These are phyloP conservation scores for Hiodon tergisus DNA, from an alignment of 2,113 vertebrate genomes.

Conservation along the genomic window DNA sequence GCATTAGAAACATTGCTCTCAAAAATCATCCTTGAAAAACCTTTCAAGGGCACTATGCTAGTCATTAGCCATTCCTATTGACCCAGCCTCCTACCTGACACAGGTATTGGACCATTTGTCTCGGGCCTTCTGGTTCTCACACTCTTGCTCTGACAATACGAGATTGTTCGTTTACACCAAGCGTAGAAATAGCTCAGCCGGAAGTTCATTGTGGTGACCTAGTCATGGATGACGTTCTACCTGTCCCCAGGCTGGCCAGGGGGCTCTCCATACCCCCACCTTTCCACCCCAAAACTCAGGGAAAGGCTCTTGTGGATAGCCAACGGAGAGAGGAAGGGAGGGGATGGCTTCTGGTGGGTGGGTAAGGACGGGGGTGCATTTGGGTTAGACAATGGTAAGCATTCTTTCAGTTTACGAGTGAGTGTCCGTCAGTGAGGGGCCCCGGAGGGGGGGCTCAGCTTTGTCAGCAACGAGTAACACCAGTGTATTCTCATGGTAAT, in stretches of 20 bases:
- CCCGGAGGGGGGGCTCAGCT: slow-evolving; percentile 63
- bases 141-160: too few relatives aligned
- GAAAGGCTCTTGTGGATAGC: slow-evolving; percentile 34
- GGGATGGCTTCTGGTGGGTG: slow-evolving; percentile 54
- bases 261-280: not conserved
- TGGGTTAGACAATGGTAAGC: slow-evolving; percentile 75
- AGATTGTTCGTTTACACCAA: too few relatives aligned
- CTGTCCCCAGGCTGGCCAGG: too few relatives aligned
- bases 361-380: slow-evolving; percentile 54
- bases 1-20: too few relatives aligned
- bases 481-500: slow-evolving; percentile 91
- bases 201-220: too few relatives aligned
- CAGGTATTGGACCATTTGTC: too few relatives aligned
- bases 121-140: too few relatives aligned
- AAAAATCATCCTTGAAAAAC: too few relatives aligned
- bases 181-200: too few relatives aligned
- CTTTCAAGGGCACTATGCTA: too few relatives aligned
- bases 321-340: slow-evolving; percentile 39
- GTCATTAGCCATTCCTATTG: too few relatives aligned
- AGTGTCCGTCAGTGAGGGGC: slow-evolving; percentile 90
- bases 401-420: slow-evolving; percentile 94
- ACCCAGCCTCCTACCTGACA: too few relatives aligned
- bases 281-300: not conserved
- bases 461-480: slow-evolving; percentile 91
- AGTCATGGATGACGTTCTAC: not conserved